Base-by-base conservation (phyloP, 2,888 invertebrate genomes). In the Apotomis turbidana region DNA sequence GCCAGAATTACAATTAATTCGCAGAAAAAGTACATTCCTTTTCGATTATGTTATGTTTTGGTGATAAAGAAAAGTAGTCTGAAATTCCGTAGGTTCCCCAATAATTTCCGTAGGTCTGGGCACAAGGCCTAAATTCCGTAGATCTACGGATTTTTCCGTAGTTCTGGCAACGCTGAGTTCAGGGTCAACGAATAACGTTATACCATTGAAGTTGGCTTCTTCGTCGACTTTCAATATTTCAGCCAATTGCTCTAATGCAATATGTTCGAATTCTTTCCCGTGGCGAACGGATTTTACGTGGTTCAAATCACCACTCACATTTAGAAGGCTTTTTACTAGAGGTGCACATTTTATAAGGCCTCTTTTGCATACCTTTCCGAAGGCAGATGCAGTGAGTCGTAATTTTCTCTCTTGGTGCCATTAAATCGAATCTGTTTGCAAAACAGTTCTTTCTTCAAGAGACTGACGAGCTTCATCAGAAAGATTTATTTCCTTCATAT, bases 401-500 rank as follows among this genome's bases (percentile, higher is more conserved):
- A 70, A 51, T 63, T 70, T 70, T 62, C 70, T 27, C 70, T 63
- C 58, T 46, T 64, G 63, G 12, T 49, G 70, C 64, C 64, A 66
- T 54, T 60, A 66, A 3, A 71, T 66, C 5, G 64, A 71, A 51
- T 66, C 66, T 5, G 52, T 52, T 41, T 71, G 66, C 41, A 60
- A 27, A 54, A 71, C 41, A 52, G 70, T 71, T 9, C 63, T 15
- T 44, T 41, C 49, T 66, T 66, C 70, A 5, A 62, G 51, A n/a
- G 62, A 27, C 3, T 52, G 52, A 36, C 62, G 51, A 51, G 51
- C 52, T 10, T 51, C 13, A 4, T 51, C 36, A 12, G 52, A 62
- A 6, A 62, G 49, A n/a, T 4, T 62, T 38, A 62, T 52, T 3
- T 5, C 38, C 49, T 36, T 51, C 27, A 62, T 27, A 12, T 62